Base-by-base conservation (phyloP, 2,797 vertebrate species). In the Melanotaenia parkinsoni region DNA sequence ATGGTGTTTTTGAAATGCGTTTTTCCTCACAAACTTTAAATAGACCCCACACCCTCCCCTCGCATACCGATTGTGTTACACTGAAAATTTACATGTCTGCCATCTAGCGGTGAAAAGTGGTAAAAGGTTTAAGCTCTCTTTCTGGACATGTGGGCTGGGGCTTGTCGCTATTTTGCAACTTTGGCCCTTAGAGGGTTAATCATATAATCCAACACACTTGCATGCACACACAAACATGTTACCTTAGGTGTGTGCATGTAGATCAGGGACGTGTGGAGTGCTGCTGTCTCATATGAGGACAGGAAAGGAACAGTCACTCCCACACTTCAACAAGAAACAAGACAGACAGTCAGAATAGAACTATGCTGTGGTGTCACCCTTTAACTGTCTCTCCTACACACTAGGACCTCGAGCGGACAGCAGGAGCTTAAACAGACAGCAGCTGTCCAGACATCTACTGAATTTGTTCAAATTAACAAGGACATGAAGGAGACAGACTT, bases 291-390 rank as follows among this genome's bases (percentile, higher is more conserved):
- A 58, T 77, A 83, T 71, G 78, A 83, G 57, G 47, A 61, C 24
- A 64, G 71, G 68, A 76, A 64, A 65, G 22, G 20, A 64, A 62
- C 11, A 18, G 80, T 75, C 82, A 87, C 85, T 78, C 90, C 89
- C 89, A 80, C 81, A 76, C 54, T 79, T 54, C 63, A 74, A 82
- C 78, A 51, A n/a, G 14, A 57, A 59, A 68, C 30, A 37, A 20
- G 20, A 14, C 40, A 70, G 70, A 63, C 65, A 70, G 69, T 79
- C 33, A 77, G 74, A 70, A 66, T 1, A 63, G 59, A 73, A 33
- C 33, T 14, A 13, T 56, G 18, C 50, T 37, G n/a, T 20, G 43
- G 67, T 66, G 50, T 66, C 45, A 59, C 43, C 43, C 67, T 79
- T 40, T 6, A 35, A 4, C 24, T 28, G 3, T 8, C 24, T 14